phyloP scores from a whole-genome alignment of 2,797 vertebrate species.

The Periparus ater region DNA sequence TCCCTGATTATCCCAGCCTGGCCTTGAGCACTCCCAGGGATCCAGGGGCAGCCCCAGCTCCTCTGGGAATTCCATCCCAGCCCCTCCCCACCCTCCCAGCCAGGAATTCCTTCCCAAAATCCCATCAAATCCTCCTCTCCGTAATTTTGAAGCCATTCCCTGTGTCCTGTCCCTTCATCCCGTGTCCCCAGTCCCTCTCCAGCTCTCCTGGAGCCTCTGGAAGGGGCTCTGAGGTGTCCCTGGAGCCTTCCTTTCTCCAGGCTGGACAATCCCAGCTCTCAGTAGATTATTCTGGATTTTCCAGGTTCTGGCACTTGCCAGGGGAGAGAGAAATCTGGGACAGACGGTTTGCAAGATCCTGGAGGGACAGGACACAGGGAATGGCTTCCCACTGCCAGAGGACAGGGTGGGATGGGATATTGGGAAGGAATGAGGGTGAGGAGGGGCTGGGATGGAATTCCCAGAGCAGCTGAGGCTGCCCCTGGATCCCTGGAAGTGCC shows the following conservation, averaged over 20 bases:
- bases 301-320: background rate
- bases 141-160: background rate
- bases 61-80: background rate
- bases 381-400: background rate
- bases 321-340: background rate
- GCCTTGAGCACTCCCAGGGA: background rate
- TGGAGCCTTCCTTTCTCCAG: background rate
- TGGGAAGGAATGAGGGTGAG: background rate
- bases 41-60: background rate
- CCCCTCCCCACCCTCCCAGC: accelerated
- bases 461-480: background rate
- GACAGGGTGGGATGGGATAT: accelerated
- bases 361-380: background rate
- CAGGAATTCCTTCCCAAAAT: background rate
- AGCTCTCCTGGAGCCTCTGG: background rate
- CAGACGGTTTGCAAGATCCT: accelerated
- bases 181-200: background rate
- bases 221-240: background rate
- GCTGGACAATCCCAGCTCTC: background rate
- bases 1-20: accelerated
- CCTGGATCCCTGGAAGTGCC: background rate
- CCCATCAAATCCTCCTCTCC: no score
- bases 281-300: background rate
- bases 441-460: background rate
- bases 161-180: background rate